These are phyloP conservation scores for pig (Sus scrofa) DNA, from an alignment of 2,113 vertebrate species.

Conservation along the genomic window T2T-Sscrofa CM000819.6:54164001-54164500, in stretches of 20 bases:
- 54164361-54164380: neutral
- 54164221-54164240: conserved; percentile 3
- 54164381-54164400: conserved; percentile 2
- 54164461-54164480: neutral
- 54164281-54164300: conserved; percentile 54
- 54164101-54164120: conserved; percentile 76
- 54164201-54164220: neutral
- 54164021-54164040: conserved; percentile 63
- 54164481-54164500: too few relatives aligned
- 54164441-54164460: neutral
- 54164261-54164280: too few relatives aligned
- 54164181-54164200: conserved; percentile 51
- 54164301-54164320: neutral
- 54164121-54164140: conserved; percentile 71
- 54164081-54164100: conserved; percentile 68
- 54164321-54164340: conserved; percentile 21
- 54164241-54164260: conserved; percentile 41
- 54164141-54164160: conserved; percentile 69
- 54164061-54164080: conserved; percentile 69
- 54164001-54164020: conserved; percentile 47
- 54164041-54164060: conserved; percentile 74
- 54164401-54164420: neutral
- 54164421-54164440: too few relatives aligned
- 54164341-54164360: conserved; percentile 31
- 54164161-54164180: neutral